These are phyloP conservation scores for Salmo trutta DNA, from an alignment of 2,797 vertebrate genomes.

Conservation along the genomic window DNA sequence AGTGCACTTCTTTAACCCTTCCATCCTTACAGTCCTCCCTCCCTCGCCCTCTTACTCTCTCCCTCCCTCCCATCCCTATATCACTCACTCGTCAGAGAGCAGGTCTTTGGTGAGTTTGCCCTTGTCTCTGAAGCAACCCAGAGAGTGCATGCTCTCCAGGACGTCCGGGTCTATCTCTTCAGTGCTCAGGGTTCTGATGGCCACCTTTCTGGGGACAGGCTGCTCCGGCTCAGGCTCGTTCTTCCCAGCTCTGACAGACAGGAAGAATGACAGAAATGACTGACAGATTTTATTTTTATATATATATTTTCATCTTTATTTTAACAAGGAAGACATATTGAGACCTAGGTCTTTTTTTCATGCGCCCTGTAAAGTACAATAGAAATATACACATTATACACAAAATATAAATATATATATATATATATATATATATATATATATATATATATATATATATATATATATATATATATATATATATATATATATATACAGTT, in stretches of 20 bases:
- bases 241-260: constrained; percentile 87
- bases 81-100: constrained; percentile 91
- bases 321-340: neutral
- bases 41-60: neutral
- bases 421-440: too few species aligned
- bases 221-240: constrained; percentile 97
- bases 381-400: too few species aligned
- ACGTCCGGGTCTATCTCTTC: constrained; percentile 98
- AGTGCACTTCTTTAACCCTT: neutral
- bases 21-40: constrained; percentile 4
- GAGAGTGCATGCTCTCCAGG: constrained; percentile 98
- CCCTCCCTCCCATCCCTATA: neutral
- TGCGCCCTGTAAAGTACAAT: too few species aligned
- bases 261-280: neutral
- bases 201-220: constrained; percentile 93
- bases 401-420: too few species aligned
- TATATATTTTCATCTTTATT: neutral
- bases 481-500: too few species aligned
- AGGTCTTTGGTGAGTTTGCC: constrained; percentile 97
- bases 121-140: constrained; percentile 98
- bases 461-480: too few species aligned
- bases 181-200: constrained; percentile 86
- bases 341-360: too few species aligned
- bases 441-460: too few species aligned
- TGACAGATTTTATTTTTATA: too few species aligned